Evolutionary conservation across 2,113 vertebrate species (phyloP), one percentile per base, ranked within the genome.

Genomic region (Sitta europaea): DNA sequence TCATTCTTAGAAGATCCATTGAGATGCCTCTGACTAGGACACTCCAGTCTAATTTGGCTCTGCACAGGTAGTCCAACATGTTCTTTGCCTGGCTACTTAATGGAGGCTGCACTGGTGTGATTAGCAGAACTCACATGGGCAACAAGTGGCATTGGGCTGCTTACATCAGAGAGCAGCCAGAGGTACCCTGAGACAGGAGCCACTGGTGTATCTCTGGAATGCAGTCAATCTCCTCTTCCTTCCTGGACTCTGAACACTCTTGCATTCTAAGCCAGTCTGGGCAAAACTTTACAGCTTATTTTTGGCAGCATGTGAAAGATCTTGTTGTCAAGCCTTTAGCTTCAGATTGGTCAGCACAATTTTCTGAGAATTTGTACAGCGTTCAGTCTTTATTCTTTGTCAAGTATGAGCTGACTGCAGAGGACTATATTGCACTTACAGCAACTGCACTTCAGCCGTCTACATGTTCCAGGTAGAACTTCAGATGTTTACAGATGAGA

Each of bases 121-220:
- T 51, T 24, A 76, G 28, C 36, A 45, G 45, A 62, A n/a, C 25
- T 57, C 24, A 3, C 2, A 1, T 35, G 6, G 1, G 33, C 38
- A 70, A 24, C 35, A 55, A 1, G 5, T 0, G 2, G 27, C 0
- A 0, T 22, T 29, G 16, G 35, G 55, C 54, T 67, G 47, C 38
- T 90, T 3, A 13, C 4, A 57, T 16, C 47, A 42, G 38, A 54
- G 33, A 78, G 84, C 57, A 86, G 63, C 14, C 31, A 40, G 24
- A 6, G 14, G 16, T 33, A 36, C 14, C 24, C 36, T n/a, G 36
- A 47, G 36, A 47, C 1, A 3, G 53, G 35, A 65, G 36, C 31
- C 0, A 3, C 65, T 57, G 43, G 10, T 22, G 19, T 18, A 9
- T 43, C 16, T 29, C 45, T 40, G 22, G 50, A 59, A 40, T 35